phyloP scores from a whole-genome alignment of 2,113 vertebrate genomes.

The Hippopotamus amphibius region DNA sequence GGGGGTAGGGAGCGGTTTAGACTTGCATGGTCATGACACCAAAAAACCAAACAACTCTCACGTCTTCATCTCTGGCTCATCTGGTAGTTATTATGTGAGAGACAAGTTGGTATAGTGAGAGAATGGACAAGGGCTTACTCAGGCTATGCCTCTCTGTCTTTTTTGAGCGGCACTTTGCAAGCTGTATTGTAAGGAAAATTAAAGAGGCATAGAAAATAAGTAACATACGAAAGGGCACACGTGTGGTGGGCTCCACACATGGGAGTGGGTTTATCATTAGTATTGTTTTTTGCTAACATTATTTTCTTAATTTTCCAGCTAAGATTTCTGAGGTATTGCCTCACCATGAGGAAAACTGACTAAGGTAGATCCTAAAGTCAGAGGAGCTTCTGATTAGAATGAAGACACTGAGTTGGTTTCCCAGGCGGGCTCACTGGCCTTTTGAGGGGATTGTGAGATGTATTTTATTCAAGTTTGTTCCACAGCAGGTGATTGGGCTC shows the following conservation, averaged over 20 bases:
- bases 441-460: neutral
- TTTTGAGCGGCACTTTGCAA: neutral
- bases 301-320: neutral
- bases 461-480: slow-evolving; percentile 22
- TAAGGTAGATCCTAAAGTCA: neutral
- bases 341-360: neutral
- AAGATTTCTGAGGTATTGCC: neutral
- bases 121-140: neutral
- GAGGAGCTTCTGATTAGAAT: slow-evolving; percentile 15
- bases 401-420: neutral
- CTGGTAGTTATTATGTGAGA: neutral
- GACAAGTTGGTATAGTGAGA: neutral
- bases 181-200: neutral
- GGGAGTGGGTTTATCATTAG: neutral
- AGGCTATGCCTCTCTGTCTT: neutral
- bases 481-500: neutral
- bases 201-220: neutral
- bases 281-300: neutral
- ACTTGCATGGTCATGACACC: neutral
- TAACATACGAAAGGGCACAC: neutral
- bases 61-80: neutral
- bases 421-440: neutral
- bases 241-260: neutral
- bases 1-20: neutral
- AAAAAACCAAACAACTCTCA: neutral